Conservation (phyloP, 2,113 vertebrate species). For the Morphnarchus princeps region DNA sequence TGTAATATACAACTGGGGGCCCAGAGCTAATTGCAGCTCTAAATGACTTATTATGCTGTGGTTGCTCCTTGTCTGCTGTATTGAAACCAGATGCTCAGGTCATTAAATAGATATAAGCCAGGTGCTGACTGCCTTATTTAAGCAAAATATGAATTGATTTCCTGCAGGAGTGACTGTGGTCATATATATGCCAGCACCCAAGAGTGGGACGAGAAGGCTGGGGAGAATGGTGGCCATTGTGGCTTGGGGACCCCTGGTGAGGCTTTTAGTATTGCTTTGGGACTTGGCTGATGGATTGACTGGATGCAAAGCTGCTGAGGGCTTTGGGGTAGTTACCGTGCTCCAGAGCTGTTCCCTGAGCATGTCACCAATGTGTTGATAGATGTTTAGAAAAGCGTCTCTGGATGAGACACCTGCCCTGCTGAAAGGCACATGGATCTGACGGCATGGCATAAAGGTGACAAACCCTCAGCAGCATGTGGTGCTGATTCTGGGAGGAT, state of each 20-base stretch:
- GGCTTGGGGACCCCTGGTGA: neutral
- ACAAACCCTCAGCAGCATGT: neutral
- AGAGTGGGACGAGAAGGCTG: neutral
- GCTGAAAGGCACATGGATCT: neutral
- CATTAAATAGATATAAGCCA: slow-evolving; percentile 5
- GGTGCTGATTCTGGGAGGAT: neutral
- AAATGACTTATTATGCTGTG: neutral
- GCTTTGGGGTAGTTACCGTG: neutral
- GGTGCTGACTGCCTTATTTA: neutral
- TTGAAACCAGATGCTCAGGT: slow-evolving; percentile 26
- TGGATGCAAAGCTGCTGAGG: neutral
- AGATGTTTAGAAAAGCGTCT: accelerated
- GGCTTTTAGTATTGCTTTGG: neutral
- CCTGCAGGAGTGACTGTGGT: neutral
- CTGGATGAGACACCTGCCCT: neutral
- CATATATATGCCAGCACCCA: neutral
- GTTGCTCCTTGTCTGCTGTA: neutral
- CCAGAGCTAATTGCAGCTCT: neutral
- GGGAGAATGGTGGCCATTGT: neutral
- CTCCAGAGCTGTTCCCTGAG: neutral
- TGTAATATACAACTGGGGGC: neutral
- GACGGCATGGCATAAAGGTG: neutral
- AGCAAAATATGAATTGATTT: neutral
- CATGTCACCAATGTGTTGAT: neutral
- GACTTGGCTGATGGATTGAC: neutral